These are phyloP conservation scores for Toxostoma redivivum DNA, from an alignment of 2,113 vertebrate species.

Conservation along the genomic window DNA sequence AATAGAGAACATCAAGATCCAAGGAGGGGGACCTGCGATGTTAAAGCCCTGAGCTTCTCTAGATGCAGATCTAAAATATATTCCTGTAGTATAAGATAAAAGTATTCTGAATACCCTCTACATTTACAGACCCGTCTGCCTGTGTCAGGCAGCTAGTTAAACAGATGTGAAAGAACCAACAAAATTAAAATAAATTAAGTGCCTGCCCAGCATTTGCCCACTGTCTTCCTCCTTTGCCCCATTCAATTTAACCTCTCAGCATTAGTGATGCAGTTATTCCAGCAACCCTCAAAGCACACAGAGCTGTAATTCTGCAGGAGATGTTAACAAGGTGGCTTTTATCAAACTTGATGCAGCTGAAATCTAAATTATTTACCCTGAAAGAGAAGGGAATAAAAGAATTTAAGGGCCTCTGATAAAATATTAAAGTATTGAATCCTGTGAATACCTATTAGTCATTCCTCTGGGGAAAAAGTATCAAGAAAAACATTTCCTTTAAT, in stretches of 20 bases:
- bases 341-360: slow-evolving; percentile 8
- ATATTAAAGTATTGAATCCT: background rate
- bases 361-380: slow-evolving; percentile 26
- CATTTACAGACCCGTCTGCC: background rate
- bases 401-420: slow-evolving; percentile 3
- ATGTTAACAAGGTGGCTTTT: slow-evolving; percentile 4
- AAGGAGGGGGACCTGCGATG: background rate
- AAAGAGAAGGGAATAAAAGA: slow-evolving; percentile 8
- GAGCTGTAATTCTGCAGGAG: background rate
- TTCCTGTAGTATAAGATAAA: background rate
- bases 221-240: background rate
- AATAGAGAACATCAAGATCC: background rate
- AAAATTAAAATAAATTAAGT: slow-evolving; percentile 19
- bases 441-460: slow-evolving; percentile 6
- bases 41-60: background rate
- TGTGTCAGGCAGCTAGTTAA: background rate
- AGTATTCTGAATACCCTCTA: background rate
- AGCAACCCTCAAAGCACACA: background rate
- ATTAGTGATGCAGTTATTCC: background rate
- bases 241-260: background rate
- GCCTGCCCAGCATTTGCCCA: background rate
- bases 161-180: slow-evolving; percentile 1
- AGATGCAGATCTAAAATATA: background rate
- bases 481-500: slow-evolving; percentile 1
- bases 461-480: background rate